These are phyloP conservation scores for Habropoda laboriosa DNA, from an alignment of 1,140 invertebrate genomes.

Conservation along the genomic window DNA sequence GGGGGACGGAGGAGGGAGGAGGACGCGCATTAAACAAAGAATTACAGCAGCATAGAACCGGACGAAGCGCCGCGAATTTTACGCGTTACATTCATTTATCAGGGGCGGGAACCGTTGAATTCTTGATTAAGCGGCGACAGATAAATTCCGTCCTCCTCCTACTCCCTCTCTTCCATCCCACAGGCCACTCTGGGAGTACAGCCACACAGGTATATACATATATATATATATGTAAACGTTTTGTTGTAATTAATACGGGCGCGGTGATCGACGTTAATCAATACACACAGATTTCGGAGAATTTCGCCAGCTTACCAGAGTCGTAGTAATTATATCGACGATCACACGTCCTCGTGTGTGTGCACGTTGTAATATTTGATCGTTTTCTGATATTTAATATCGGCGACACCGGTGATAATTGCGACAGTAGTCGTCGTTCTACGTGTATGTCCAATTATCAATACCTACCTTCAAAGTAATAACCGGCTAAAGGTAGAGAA, in stretches of 20 bases:
- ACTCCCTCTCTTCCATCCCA: no score
- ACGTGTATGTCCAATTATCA: not conserved
- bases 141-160: no score
- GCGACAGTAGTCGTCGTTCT: not conserved
- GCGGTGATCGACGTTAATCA: not conserved
- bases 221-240: no score
- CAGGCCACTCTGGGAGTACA: no score
- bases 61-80: not conserved
- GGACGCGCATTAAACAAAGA: not conserved
- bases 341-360: no score
- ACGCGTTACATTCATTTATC: not conserved
- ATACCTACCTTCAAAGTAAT: not conserved
- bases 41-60: not conserved
- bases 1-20: not conserved
- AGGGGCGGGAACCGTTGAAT: not conserved
- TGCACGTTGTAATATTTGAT: not conserved
- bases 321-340: not conserved
- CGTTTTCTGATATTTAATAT: slow-evolving; percentile 1
- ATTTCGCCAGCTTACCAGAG: not conserved
- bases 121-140: not conserved
- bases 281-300: not conserved
- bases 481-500: not conserved
- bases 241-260: slow-evolving; percentile 7
- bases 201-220: no score
- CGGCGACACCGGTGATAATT: not conserved